Evolutionary conservation across 2,113 vertebrate genomes (phyloP).

Genomic region (Carlito syrichta): DNA sequence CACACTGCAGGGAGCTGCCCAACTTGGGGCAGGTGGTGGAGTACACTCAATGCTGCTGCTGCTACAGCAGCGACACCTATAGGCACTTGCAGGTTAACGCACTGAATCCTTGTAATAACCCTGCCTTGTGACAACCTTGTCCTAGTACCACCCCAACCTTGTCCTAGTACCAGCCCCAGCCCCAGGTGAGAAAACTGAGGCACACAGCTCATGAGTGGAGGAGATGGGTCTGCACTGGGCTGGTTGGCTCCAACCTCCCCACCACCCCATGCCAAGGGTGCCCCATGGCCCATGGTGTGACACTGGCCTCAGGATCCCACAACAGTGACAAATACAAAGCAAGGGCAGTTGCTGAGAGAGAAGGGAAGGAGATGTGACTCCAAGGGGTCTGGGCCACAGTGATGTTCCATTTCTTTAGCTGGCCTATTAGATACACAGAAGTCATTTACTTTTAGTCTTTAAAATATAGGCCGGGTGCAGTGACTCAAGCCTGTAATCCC

Average conservation of each 20-base stretch:
- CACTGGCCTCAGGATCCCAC: fast-evolving
- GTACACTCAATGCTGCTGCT: no score
- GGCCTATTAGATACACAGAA: not conserved
- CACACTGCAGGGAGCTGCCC: no score
- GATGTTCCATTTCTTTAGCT: not conserved
- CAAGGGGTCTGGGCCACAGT: not conserved
- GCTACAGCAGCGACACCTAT: no score
- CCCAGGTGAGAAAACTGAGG: not conserved
- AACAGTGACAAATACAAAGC: not conserved
- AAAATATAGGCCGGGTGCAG: no score
- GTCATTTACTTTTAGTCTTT: not conserved
- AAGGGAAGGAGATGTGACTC: not conserved
- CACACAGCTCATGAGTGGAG: not conserved
- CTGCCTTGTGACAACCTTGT: no score
- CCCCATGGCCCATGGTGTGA: fast-evolving
- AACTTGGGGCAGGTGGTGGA: not conserved
- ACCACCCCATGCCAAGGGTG: fast-evolving
- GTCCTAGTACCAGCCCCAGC: not conserved
- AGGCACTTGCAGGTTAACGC: not conserved
- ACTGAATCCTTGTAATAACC: not conserved
- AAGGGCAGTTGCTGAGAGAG: not conserved
- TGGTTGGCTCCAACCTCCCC: not conserved
- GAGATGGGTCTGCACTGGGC: not conserved
- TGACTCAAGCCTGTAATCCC: no score
- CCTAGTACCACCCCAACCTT: no score